Conservation (phyloP, 2,888 invertebrate species). For the Miltochrista miniata region DNA sequence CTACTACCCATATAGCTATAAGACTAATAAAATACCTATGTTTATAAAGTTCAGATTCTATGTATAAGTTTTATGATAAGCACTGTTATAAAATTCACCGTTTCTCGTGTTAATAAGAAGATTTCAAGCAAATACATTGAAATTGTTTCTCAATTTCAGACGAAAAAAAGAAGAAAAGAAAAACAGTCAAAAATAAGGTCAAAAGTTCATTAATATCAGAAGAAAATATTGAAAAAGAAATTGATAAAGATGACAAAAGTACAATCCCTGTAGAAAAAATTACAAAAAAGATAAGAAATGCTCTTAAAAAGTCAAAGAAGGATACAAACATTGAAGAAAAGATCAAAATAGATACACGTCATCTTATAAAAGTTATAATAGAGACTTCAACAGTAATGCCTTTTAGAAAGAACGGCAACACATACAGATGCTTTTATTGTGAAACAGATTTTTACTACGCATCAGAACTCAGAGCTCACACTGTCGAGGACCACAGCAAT, state of each 20-base stretch:
- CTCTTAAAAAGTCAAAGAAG: background rate
- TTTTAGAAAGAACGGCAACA: slow-evolving; percentile 19
- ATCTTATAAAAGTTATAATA: slow-evolving; percentile 15
- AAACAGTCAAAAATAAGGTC: background rate
- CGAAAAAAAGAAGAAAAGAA: slow-evolving; percentile 6
- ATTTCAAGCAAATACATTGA: slow-evolving; percentile 8
- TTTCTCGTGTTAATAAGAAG: background rate
- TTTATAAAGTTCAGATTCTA: too few relatives aligned
- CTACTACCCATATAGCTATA: too few relatives aligned
- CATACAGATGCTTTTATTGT: slow-evolving; percentile 30
- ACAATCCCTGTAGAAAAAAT: background rate
- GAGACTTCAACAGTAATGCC: slow-evolving; percentile 24
- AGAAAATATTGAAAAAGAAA: background rate
- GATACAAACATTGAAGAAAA: slow-evolving; percentile 1
- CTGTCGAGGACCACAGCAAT: slow-evolving; percentile 6
- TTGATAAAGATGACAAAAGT: background rate
- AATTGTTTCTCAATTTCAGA: slow-evolving; percentile 21
- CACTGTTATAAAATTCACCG: too few relatives aligned
- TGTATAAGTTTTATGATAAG: too few relatives aligned
- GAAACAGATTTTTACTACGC: slow-evolving; percentile 8
- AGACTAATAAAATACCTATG: too few relatives aligned
- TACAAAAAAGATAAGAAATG: background rate
- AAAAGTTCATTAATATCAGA: background rate
- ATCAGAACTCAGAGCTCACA: slow-evolving; percentile 19
- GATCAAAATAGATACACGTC: slow-evolving; percentile 5